Evolutionary conservation across 2,888 invertebrate species (phyloP), one percentile per base, ranked within the genome.

Genomic region (Bimastos eiseni): DNA sequence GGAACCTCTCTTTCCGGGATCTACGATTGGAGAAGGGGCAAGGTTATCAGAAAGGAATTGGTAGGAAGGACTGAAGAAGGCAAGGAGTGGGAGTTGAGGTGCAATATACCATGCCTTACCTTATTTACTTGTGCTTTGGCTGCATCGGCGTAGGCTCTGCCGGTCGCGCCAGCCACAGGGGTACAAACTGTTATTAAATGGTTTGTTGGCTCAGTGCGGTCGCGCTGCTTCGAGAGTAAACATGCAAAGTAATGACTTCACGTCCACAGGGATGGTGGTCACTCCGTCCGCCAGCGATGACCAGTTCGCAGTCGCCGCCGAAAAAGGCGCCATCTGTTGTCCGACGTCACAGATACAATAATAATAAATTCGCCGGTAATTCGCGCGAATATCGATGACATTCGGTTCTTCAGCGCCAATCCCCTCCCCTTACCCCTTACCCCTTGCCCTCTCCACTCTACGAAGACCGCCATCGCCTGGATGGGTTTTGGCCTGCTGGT

Each of bases 191-290:
- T 70, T 70, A 70, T 70, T 70, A 70, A 70, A 70, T 70, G 70
- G 70, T 70, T n/a, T 70, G 70, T 70, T 70, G 70, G 70, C 70
- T 70, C 70, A 70, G 70, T 8, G n/a, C 70, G 70, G 70, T 70
- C 70, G 55, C 38, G 21, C 0, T 70, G 90, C 37, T 55, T 44
- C 70, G 34, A 33, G n/a, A 86, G 86, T 37, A 86, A 86, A 86
- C 86, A 86, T 33, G 37, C 86, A 34, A 37, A 86, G 86, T 86
- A 86, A 86, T 86, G 86, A 86, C 86, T 86, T 21, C 13, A 36
- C 70, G 37, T 37, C 86, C 86, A 15, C 86, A 11, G 86, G 86
- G 86, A 86, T 37, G 34, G 17, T 86, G 86, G 37, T 37, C 86
- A 34, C 86, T 37, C n/a, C 37, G 37, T 36, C 36, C 86, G 21